Percentiles rank a stretch among this genome's conserved stretches.
Conservation (phyloP, 2,797 vertebrate genomes). For the Sebastes wilsoni region DNA sequence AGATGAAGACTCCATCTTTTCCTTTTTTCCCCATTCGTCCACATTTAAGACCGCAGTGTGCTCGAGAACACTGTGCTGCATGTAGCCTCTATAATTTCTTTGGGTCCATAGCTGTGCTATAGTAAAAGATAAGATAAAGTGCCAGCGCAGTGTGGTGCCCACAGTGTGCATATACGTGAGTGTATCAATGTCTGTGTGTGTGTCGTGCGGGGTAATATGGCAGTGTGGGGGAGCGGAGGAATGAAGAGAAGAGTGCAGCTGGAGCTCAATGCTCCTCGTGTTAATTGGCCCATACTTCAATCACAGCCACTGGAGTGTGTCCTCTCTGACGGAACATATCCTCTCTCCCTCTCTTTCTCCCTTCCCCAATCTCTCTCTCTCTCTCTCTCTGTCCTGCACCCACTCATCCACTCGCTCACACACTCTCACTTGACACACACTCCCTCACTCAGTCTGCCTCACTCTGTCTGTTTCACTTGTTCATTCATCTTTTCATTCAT, state of each 20-base stretch:
- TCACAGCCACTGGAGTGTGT: slow-evolving; percentile 82
- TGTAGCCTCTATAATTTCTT: slow-evolving; percentile 55
- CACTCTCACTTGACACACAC: slow-evolving; percentile 21
- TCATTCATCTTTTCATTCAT: slow-evolving; percentile 34
- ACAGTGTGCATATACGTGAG: slow-evolving; percentile 40
- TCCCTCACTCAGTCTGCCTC: slow-evolving; percentile 10
- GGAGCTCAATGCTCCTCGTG: slow-evolving; percentile 79
- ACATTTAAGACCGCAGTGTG: slow-evolving; percentile 38
- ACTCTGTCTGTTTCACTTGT: slow-evolving; percentile 30
- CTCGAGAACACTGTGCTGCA: slow-evolving; percentile 40
- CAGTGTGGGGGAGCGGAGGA: slow-evolving; percentile 68
- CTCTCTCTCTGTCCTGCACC: slow-evolving; percentile 51
- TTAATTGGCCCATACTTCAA: slow-evolving; percentile 83
- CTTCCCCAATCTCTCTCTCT: slow-evolving; percentile 3
- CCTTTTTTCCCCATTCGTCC: slow-evolving; percentile 12
- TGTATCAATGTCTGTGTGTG: slow-evolving; percentile 27
- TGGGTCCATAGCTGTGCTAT: slow-evolving; percentile 49
- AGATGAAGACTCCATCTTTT: slow-evolving; percentile 34
- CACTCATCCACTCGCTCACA: slow-evolving; percentile 49
- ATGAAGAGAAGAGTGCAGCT: slow-evolving; percentile 80
- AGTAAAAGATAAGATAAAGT: slow-evolving; percentile 67
- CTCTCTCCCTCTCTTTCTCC: slow-evolving; percentile 52
- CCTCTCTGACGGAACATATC: slow-evolving; percentile 80
- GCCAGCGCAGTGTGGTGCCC: slow-evolving; percentile 47
- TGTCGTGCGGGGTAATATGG: slow-evolving; percentile 60